Evolutionary conservation across 2,113 vertebrate species (phyloP), one percentile per base, ranked within the genome.

Genomic region (Procavia capensis): DNA sequence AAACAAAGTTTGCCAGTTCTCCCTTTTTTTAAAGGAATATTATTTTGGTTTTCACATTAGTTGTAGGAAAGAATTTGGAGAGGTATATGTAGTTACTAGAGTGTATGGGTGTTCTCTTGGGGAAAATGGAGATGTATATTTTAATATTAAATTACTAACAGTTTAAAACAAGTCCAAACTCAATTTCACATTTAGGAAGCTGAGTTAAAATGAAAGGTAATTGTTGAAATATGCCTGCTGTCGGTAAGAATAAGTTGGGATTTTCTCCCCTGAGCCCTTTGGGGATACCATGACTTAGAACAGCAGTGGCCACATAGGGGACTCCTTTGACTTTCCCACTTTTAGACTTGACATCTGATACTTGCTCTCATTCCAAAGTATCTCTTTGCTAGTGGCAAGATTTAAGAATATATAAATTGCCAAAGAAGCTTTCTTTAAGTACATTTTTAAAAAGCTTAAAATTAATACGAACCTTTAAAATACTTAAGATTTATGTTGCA

Each of bases 291-390:
- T 59, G n/a, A 13, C 74, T 85, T 59, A 27, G 57, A 88, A 89
- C 43, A 82, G 39, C 66, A 34, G 43, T 68, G 79, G 59, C 39
- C 66, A 39, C 59, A 22, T 19, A 19, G 16, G 54, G 24, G 79
- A 76, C 9, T 41, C 36, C n/a, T 68, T 8, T 68, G 74, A 27
- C 57, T 36, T 47, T 11, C n/a, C 54, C 61, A 81, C 36, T 66
- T 1, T 61, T 78, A 76, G 63, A 54, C 57, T 41, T 70, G 34
- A 64, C 79, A 41, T 64, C 61, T 68, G 63, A 1, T 72, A 72
- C 83, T 96, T 95, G 92, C 92, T 41, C 59, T 47, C 64, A 43
- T 85, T 95, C 75, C 92, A 94, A 84, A 95, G 93, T 92, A 54
- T 63, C 57, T 94, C n/a, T 84, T 68, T 95, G 75, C 68, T 95